Conservation (phyloP, 1,140 invertebrate species). For the Acromyrmex echinatior region DNA sequence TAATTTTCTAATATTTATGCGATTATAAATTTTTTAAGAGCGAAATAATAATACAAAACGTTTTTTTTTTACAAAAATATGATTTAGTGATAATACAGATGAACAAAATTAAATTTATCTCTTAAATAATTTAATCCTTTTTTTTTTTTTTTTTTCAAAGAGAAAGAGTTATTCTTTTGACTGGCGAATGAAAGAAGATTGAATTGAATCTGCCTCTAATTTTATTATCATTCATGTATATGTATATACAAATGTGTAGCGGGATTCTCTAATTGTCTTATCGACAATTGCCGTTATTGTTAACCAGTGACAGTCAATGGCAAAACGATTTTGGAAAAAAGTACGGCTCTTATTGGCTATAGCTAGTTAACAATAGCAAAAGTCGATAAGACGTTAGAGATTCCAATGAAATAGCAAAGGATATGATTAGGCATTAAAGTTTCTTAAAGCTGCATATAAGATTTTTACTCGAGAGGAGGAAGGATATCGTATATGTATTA, state of each 20-base stretch:
- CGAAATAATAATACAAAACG: neutral
- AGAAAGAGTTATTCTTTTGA: neutral
- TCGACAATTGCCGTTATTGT: too few species aligned
- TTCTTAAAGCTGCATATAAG: conserved; percentile 32
- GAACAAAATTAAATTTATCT: neutral
- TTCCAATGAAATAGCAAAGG: neutral
- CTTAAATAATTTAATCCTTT: neutral
- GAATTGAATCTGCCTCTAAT: neutral
- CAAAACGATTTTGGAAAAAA: too few species aligned
- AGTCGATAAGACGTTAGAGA: too few species aligned
- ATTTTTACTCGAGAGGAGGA: conserved; percentile 21
- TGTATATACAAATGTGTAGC: conserved; percentile 2
- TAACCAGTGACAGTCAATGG: too few species aligned
- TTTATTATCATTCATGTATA: conserved; percentile 14
- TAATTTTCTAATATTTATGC: neutral
- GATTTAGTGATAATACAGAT: neutral
- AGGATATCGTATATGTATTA: conserved; percentile 12
- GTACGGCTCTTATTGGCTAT: too few species aligned
- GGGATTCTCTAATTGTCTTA: too few species aligned
- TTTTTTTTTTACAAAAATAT: neutral
- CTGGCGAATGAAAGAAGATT: neutral
- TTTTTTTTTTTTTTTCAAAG: neutral
- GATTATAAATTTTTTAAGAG: neutral
- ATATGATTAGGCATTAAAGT: conserved; percentile 45
- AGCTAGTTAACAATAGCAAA: too few species aligned